Conservation (phyloP, 1,140 invertebrate genomes). For the Lamellibrachia luymesi region DNA sequence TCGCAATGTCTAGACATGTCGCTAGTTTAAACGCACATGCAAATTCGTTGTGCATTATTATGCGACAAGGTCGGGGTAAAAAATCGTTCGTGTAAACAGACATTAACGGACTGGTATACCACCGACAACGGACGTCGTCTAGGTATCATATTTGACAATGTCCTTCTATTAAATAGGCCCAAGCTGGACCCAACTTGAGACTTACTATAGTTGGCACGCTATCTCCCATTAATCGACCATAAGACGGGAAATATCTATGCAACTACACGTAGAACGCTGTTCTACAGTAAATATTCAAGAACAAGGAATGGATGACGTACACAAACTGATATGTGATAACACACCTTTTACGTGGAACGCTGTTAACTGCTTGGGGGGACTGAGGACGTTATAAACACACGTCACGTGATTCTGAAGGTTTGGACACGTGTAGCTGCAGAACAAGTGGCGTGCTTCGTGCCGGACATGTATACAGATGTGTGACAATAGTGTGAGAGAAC, state of each 20-base stretch:
- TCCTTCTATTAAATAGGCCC: not conserved
- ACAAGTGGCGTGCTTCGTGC: not conserved
- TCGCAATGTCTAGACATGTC: no score
- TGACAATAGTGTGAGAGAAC: not conserved
- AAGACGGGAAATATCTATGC: not conserved
- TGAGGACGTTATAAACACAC: not conserved
- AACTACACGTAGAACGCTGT: not conserved
- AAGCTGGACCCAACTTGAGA: not conserved
- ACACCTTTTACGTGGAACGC: not conserved
- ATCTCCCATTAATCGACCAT: not conserved
- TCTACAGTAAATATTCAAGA: not conserved
- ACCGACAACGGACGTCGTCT: no score
- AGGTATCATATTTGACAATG: no score
- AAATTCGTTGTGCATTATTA: no score
- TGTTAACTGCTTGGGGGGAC: not conserved
- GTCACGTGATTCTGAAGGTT: no score
- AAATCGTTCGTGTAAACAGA: no score
- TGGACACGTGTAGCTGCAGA: not conserved
- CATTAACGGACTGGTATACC: no score
- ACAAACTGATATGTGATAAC: not conserved
- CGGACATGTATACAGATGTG: not conserved
- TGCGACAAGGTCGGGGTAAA: no score
- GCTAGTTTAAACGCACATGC: no score
- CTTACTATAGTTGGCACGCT: not conserved
- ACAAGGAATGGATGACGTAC: not conserved